These are phyloP conservation scores for Agriopis aurantiaria DNA, from an alignment of 2,888 invertebrate species.

Conservation along the genomic window DNA sequence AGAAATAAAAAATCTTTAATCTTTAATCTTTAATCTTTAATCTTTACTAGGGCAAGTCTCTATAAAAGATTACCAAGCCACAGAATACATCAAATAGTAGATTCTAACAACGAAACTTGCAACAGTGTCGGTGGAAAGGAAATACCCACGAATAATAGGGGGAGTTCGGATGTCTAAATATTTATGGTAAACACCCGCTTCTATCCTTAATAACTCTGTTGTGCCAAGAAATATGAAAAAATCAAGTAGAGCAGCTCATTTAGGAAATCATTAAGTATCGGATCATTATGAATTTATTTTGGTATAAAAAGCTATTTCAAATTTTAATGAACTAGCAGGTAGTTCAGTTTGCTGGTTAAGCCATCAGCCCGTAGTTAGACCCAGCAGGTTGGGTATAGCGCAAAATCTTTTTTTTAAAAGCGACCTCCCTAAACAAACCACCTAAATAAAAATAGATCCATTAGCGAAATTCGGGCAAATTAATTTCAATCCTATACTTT, in stretches of 20 bases:
- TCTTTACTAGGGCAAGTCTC: too few species aligned
- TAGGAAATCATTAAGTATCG: not conserved
- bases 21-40: too few species aligned
- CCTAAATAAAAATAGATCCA: too few species aligned
- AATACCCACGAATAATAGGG: constrained; percentile 1
- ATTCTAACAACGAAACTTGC: not conserved
- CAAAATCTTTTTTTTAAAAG: too few species aligned
- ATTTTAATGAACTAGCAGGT: not conserved
- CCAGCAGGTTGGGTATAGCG: too few species aligned
- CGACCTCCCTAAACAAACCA: too few species aligned
- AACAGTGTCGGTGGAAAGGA: constrained; percentile 21
- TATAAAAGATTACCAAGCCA: not conserved
- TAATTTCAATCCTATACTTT: too few species aligned
- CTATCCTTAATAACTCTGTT: constrained; percentile 6
- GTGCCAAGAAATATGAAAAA: constrained; percentile 2
- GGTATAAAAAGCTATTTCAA: not conserved
- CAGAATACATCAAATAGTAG: not conserved
- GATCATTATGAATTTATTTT: not conserved
- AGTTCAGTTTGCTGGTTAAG: too few species aligned
- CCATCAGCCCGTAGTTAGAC: too few species aligned
- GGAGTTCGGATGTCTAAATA: constrained; percentile 21
- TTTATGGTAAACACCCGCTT: constrained; percentile 19
- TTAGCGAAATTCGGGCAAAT: too few species aligned
- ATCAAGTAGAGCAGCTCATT: not conserved
- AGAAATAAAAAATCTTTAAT: too few species aligned